Percentiles rank a stretch among this genome's conserved stretches.
Evolutionary conservation across 2,888 invertebrate species (phyloP).

Genomic region (Ochlodes sylvanus): DNA sequence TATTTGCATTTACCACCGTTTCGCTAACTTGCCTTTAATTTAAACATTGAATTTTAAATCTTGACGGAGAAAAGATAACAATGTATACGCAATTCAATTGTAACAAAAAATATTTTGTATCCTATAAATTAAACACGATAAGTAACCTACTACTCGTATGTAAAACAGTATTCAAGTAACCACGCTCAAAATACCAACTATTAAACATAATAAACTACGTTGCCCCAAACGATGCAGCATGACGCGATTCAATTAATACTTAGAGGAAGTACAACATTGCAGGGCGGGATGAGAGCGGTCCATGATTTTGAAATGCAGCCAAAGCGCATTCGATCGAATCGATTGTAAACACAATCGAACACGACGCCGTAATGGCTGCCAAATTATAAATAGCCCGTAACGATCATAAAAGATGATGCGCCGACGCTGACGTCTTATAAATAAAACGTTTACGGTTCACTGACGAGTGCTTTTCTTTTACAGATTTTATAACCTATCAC

Average conservation of each 20-base stretch:
- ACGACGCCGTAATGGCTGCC: conserved; percentile 30
- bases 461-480: conserved; percentile 53
- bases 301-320: conserved; percentile 40
- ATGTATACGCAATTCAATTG: no score
- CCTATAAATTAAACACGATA: not conserved
- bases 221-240: not conserved
- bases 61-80: no score
- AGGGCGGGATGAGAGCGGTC: not conserved
- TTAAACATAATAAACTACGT: not conserved
- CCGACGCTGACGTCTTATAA: conserved; percentile 24
- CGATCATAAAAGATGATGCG: conserved; percentile 28
- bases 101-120: no score
- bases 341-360: conserved; percentile 42
- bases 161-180: not conserved
- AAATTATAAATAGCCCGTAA: conserved; percentile 36
- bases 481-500: conserved; percentile 85
- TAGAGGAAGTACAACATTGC: conserved; percentile 27
- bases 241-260: conserved; percentile 25
- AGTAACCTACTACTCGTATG: not conserved
- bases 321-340: conserved; percentile 33
- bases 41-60: no score
- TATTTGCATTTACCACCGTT: no score
- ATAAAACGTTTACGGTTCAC: conserved; percentile 22
- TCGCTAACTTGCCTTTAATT: no score
- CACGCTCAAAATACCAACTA: not conserved